Base-by-base conservation (phyloP, 2,113 vertebrate species). In the Genyomyrus donnyi region DNA sequence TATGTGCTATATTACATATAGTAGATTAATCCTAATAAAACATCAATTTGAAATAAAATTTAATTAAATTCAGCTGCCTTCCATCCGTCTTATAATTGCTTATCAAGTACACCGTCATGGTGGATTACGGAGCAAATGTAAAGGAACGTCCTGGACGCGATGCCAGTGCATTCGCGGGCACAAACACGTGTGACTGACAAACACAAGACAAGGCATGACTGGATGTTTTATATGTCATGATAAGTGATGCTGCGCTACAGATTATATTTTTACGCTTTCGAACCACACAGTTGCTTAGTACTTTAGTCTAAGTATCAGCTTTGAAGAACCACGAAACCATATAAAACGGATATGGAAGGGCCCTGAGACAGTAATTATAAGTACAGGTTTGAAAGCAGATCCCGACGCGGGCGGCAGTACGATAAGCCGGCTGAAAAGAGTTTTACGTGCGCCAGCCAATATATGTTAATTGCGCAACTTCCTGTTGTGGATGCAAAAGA, bases 401-500 rank as follows among this genome's bases (percentile, higher is more conserved):
- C 15, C 35, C 2, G 35, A 19, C 31, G 31, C 35, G 70, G 15
- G 6, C 17, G 17, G 31, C 74, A 17, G 35, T 35, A n/a, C 85
- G 49, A 13, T 31, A 87, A 52, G 24, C 85, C n/a, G 49, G 13
- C 27, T 35, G 62, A 17, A 27, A 8, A 31, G 35, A 66, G 3
- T 66, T 85, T 70, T 19, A 31, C 10, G 9, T n/a, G 24, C 0
- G 5, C 83, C 83, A 91, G 89, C 93, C 93, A 93, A 92, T 94
- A 8, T 87, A 89, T 91, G 21, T 1, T 8, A 9, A 93, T 89
- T 8, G 35, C 8, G 49, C 21, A 24, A 94, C 94, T 96, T 96
- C 95, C 96, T 91, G 94, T 90, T 93, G 95, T 31, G 88, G 88
- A 87, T 77, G n/a, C 17, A 56, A 24, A 46, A 19, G 42, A 56